phyloP scores from a whole-genome alignment of 2,888 invertebrate species.

The Sarcophaga variegata region DNA sequence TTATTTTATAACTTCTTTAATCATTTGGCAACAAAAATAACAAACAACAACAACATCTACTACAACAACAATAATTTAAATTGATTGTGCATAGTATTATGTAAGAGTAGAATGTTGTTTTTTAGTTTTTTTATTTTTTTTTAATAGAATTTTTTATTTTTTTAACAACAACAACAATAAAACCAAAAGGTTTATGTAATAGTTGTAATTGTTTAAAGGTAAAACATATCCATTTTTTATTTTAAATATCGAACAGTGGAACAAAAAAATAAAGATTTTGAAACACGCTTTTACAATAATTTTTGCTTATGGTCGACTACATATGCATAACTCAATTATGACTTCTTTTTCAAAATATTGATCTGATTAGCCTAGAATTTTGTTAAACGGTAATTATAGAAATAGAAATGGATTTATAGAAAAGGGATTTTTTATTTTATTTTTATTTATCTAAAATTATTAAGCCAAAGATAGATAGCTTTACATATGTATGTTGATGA shows the following conservation, averaged over 20 bases:
- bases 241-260: conserved; percentile 15
- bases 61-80: neutral
- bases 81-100: conserved; percentile 40
- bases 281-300: too few relatives aligned
- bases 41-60: neutral
- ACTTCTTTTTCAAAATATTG: too few relatives aligned
- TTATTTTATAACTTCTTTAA: conserved; percentile 52
- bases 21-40: conserved; percentile 21
- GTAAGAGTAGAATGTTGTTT: conserved; percentile 69
- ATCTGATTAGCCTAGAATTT: too few relatives aligned
- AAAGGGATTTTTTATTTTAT: too few relatives aligned
- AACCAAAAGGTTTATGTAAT: conserved; percentile 58
- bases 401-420: too few relatives aligned
- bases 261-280: neutral
- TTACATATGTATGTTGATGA: too few relatives aligned
- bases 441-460: too few relatives aligned
- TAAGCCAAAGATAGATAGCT: too few relatives aligned
- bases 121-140: neutral
- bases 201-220: conserved; percentile 32
- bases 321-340: too few relatives aligned
- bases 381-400: too few relatives aligned
- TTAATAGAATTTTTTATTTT: conserved; percentile 26
- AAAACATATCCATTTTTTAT: conserved; percentile 2
- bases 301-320: too few relatives aligned
- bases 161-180: too few relatives aligned